Conservation (phyloP, 2,113 vertebrate species). For the Ceyx cyanopectus region DNA sequence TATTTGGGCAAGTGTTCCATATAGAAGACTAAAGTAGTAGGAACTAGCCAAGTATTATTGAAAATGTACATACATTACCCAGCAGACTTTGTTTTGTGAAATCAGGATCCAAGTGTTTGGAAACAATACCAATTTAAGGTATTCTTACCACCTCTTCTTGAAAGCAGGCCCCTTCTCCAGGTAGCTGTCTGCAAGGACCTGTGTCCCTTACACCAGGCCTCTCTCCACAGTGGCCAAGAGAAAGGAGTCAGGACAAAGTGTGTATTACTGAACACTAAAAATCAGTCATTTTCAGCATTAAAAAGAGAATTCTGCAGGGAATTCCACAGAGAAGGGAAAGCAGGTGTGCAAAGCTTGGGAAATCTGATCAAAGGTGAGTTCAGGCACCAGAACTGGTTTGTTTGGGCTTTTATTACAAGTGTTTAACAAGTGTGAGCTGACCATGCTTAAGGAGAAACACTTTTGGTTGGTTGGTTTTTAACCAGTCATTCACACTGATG, state of each 20-base stretch:
- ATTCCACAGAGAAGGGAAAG: neutral
- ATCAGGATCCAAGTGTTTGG: neutral
- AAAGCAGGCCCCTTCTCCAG: neutral
- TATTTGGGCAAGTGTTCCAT: conserved; percentile 58
- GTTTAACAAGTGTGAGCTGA: neutral
- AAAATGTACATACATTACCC: conserved; percentile 35
- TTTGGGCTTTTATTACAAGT: neutral
- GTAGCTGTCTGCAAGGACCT: neutral
- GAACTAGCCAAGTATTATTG: conserved; percentile 53
- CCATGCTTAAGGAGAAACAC: neutral
- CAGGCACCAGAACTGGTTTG: neutral
- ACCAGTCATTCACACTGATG: neutral
- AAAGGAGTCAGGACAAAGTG: neutral
- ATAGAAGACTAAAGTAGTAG: conserved; percentile 24
- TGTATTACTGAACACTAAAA: neutral
- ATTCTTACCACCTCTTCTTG: conserved; percentile 1
- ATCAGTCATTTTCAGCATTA: neutral
- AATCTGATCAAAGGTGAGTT: neutral
- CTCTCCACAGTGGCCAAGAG: neutral
- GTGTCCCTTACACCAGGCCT: neutral
- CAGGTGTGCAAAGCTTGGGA: neutral
- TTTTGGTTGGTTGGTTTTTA: neutral
- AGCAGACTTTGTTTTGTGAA: conserved; percentile 7
- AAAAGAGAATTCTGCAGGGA: neutral
- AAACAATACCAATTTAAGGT: conserved; percentile 1